Evolutionary conservation across 1,140 invertebrate species (phyloP), one percentile per base, ranked within the genome.

Genomic region (Drosophila azteca): DNA sequence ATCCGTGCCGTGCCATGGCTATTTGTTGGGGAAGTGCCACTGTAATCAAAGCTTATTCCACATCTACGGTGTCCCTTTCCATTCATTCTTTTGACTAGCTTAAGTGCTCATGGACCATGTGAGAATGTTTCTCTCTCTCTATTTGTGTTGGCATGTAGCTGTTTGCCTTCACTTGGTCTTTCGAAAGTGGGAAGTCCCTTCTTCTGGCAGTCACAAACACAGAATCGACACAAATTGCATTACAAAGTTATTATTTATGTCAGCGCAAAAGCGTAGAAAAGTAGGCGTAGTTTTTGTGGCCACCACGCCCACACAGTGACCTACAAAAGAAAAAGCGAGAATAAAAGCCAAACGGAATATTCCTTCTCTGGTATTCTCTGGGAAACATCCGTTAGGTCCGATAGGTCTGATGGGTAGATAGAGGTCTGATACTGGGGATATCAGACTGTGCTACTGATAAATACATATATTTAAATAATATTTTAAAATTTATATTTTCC

Each of bases 191-290:
- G 70, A 65, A 66, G 64, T 53, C 46, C 50, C 57, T 46, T 46
- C 44, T 13, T 46, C 44, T 13, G 70, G 49, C 50, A 69, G 53
- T 71, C 79, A 65, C 55, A 58, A 71, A 72, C 59, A 77, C 64
- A 81, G 81, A 75, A 85, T 85, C 78, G 82, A 85, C 82, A 82
- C 82, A 87, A 82, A 85, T 85, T 88, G 83, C 78, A 87, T 85
- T 82, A 65, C 55, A 81, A 85, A 87, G 74, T 87, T 85, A 81
- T 85, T 77, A 85, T 81, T 87, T 81, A 85, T 85, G 77, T 76
- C 75, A 52, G 62, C 53, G 62, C 6, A 24, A 60, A 39, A 60
- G 57, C 26, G 8, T 26, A 26, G 24, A 71, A 76, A 65, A 70
- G 39, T 49, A 51, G 73, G 54, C 60, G 52, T 41, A 20, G 11